A percentile compares a stretch with the other conserved stretches of the same genome.
phyloP scores from a whole-genome alignment of 2,888 invertebrate genomes.

The Calameuta pallipes region DNA sequence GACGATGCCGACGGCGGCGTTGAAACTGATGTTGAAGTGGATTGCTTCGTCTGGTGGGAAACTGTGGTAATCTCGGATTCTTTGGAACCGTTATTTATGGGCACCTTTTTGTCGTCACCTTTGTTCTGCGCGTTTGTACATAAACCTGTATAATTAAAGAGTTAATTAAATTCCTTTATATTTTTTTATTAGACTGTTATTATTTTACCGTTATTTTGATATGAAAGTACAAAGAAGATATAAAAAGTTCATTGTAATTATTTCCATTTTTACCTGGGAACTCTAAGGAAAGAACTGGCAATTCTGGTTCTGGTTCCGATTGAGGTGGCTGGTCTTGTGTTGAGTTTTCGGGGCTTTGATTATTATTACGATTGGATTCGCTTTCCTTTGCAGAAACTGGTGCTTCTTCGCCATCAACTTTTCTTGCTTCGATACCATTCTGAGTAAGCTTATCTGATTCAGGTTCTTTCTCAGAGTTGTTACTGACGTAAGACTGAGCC shows the following conservation, averaged over 20 bases:
- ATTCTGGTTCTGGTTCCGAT: conserved; percentile 28
- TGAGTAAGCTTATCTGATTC: conserved; percentile 53
- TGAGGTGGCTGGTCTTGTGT: conserved; percentile 19
- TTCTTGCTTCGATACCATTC: conserved; percentile 52
- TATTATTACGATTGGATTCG: conserved; percentile 55
- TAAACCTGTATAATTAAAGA: background rate
- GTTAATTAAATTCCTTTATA: background rate
- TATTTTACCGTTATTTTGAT: background rate
- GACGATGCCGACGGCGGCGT: conserved; percentile 2
- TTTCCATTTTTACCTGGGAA: conserved; percentile 39
- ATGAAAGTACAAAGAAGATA: background rate
- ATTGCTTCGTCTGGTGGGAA: background rate
- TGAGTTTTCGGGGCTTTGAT: conserved; percentile 49
- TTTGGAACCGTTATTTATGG: conserved; percentile 50
- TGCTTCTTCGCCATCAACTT: conserved; percentile 38
- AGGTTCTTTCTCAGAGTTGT: conserved; percentile 44
- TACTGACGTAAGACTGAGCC: conserved; percentile 46
- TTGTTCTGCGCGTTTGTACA: conserved; percentile 40
- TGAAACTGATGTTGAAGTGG: background rate
- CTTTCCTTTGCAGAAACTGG: conserved; percentile 38
- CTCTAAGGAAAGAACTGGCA: conserved; percentile 35
- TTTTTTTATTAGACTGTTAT: background rate
- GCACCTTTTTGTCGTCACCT: conserved; percentile 56
- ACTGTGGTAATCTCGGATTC: conserved; percentile 35
- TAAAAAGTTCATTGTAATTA: background rate